phyloP scores from a whole-genome alignment of 2,113 vertebrate species.

The Notarius quadriscutis region DNA sequence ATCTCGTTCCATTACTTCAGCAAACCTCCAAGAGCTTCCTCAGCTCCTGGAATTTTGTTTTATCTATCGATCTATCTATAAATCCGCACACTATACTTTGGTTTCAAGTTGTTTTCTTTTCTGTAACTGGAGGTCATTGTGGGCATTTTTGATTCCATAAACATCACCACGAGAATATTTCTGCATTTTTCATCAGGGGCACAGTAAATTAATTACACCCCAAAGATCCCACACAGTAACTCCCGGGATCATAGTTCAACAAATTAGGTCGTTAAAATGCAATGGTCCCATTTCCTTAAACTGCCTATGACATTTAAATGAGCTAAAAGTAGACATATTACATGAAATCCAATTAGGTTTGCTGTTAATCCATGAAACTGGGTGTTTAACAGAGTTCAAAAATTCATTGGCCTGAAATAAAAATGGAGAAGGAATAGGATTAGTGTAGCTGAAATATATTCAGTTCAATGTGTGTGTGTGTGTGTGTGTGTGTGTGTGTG shows the following conservation, averaged over 20 bases:
- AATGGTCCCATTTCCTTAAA: conserved; percentile 60
- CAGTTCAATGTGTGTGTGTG: conserved; percentile 29
- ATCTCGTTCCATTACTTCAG: conserved; percentile 19
- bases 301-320: conserved; percentile 59
- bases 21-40: neutral
- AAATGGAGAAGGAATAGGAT: conserved; percentile 64
- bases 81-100: neutral
- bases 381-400: conserved; percentile 67
- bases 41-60: neutral
- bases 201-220: conserved; percentile 47
- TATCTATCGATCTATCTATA: neutral
- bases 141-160: conserved; percentile 23
- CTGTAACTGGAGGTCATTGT: conserved; percentile 6
- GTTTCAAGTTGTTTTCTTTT: conserved; percentile 3
- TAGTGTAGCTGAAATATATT: conserved; percentile 58
- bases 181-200: conserved; percentile 45
- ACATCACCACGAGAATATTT: conserved; percentile 35
- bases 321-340: conserved; percentile 61
- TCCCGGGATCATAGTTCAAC: conserved; percentile 48
- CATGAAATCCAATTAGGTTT: conserved; percentile 68
- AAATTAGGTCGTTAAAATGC: conserved; percentile 61
- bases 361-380: conserved; percentile 68
- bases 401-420: conserved; percentile 56
- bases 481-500: conserved; percentile 30
- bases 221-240: conserved; percentile 47